Evolutionary conservation across 2,113 vertebrate species (phyloP).

Genomic region (Fulica atra): DNA sequence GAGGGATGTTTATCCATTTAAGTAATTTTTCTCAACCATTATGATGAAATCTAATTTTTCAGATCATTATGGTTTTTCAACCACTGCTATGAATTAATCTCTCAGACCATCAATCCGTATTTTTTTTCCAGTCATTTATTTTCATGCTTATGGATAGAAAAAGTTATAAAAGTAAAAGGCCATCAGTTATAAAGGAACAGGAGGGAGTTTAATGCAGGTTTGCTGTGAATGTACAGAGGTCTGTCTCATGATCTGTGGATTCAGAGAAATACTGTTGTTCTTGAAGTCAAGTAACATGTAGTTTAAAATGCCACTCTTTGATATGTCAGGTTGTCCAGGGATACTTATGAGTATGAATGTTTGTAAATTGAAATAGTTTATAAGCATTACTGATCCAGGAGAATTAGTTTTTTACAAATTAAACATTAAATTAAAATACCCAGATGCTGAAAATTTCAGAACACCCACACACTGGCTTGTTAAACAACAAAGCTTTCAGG

Average conservation of each 20-base stretch:
- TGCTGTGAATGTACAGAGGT: background rate
- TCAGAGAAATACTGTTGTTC: background rate
- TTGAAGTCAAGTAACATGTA: background rate
- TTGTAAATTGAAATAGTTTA: background rate
- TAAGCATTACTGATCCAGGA: background rate
- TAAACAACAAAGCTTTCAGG: background rate
- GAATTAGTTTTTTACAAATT: background rate
- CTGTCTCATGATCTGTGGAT: background rate
- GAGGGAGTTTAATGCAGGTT: accelerated
- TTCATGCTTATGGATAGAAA: background rate
- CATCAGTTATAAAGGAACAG: background rate
- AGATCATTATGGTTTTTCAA: background rate
- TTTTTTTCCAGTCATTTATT: background rate
- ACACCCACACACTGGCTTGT: background rate
- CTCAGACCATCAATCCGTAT: background rate
- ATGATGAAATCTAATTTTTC: background rate
- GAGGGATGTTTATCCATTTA: background rate
- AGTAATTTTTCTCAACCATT: background rate
- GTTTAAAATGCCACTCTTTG: background rate
- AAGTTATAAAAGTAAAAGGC: background rate
- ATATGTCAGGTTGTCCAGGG: background rate
- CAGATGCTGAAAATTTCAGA: background rate
- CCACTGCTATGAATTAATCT: background rate
- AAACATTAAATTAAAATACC: background rate
- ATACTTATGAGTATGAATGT: background rate